Conservation (phyloP, 2,888 invertebrate genomes). For the Brachyopa scutellaris region DNA sequence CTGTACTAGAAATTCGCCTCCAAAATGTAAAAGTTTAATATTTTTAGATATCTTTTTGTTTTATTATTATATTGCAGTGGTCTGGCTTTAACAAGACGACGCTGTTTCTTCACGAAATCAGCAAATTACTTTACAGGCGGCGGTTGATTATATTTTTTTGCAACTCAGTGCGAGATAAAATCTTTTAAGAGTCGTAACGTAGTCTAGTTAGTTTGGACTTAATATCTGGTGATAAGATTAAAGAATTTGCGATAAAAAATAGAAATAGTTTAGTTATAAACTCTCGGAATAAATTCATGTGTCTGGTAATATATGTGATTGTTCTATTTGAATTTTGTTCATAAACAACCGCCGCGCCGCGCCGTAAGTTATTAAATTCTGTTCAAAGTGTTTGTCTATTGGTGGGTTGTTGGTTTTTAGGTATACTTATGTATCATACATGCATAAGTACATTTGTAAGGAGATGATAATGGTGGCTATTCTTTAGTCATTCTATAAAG, state of each 20-base stretch:
- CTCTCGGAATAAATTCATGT: not conserved
- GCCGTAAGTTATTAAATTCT: constrained; percentile 34
- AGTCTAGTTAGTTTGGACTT: too few species aligned
- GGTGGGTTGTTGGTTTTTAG: not conserved
- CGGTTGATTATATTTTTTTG: not conserved
- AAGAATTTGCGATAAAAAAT: constrained; percentile 24
- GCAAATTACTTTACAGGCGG: too few species aligned
- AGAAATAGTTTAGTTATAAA: not conserved
- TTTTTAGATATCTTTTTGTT: constrained; percentile 39
- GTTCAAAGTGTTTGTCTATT: not conserved
- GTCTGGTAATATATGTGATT: constrained; percentile 4
- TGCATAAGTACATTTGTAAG: too few species aligned
- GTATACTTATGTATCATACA: too few species aligned
- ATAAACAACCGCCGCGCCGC: not conserved
- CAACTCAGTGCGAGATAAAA: constrained; percentile 28
- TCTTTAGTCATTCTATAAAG: too few species aligned
- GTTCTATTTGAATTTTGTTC: constrained; percentile 12
- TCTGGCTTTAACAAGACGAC: too few species aligned
- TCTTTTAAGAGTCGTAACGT: too few species aligned
- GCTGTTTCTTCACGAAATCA: too few species aligned
- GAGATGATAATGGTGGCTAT: too few species aligned
- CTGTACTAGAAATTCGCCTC: constrained; percentile 26
- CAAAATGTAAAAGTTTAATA: constrained; percentile 47
- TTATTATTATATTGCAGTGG: not conserved
- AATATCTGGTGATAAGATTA: constrained; percentile 52